Evolutionary conservation across 2,113 vertebrate genomes (phyloP).

Genomic region (Azemiops feae): DNA sequence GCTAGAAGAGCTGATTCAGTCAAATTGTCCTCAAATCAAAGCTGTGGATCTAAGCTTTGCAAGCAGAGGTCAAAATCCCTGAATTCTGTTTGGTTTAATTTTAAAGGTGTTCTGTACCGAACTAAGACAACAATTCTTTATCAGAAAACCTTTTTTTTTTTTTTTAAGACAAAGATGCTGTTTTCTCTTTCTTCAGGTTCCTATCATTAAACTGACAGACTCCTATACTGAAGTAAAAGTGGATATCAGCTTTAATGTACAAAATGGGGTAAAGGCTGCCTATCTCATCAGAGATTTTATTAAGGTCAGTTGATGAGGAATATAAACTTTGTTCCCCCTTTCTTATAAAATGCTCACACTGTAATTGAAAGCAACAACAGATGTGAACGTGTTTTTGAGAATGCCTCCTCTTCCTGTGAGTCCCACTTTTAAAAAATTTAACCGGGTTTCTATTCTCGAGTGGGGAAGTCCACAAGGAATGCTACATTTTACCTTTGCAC

Average conservation of each 20-base stretch:
- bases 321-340: background rate
- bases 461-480: background rate
- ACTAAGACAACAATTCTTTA: background rate
- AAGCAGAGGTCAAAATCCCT: background rate
- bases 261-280: slow-evolving; percentile 93
- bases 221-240: slow-evolving; percentile 97
- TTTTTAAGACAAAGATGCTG: slow-evolving; percentile 4
- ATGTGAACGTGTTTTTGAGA: background rate
- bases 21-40: background rate
- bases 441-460: background rate
- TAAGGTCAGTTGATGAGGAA: slow-evolving; percentile 76
- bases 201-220: slow-evolving; percentile 98
- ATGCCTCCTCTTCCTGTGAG: background rate
- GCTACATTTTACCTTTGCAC: background rate
- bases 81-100: slow-evolving; percentile 5
- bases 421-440: no score
- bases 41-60: background rate
- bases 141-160: background rate
- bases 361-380: background rate
- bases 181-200: slow-evolving; percentile 80
- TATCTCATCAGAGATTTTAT: slow-evolving; percentile 97
- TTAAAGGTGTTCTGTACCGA: background rate
- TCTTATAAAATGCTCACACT: background rate
- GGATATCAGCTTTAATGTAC: slow-evolving; percentile 99
- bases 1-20: background rate